phyloP scores from a whole-genome alignment of 2,888 invertebrate genomes.

The Ennomos quercinarius region DNA sequence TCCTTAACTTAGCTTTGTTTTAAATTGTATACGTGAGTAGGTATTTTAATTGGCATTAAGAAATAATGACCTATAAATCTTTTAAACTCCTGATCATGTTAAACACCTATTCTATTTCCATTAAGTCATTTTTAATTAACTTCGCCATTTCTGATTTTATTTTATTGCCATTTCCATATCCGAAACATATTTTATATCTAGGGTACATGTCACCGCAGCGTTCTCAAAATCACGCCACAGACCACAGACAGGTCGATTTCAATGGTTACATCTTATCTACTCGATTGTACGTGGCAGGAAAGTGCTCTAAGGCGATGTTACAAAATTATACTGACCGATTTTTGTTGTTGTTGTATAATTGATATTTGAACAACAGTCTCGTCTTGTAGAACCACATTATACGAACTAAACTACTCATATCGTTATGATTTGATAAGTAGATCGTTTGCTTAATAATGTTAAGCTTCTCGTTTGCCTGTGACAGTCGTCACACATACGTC shows the following conservation, averaged over 20 bases:
- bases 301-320: constrained; percentile 18
- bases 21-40: no score
- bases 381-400: background rate
- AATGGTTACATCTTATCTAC: constrained; percentile 12
- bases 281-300: constrained; percentile 18
- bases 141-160: constrained; percentile 9
- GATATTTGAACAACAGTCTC: constrained; percentile 23
- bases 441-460: no score
- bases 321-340: constrained; percentile 14
- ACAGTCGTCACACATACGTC: no score
- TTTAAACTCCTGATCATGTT: constrained; percentile 12
- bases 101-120: constrained; percentile 7
- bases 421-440: no score
- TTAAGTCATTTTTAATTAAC: constrained; percentile 11
- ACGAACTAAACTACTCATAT: background rate
- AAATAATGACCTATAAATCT: background rate
- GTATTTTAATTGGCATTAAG: no score
- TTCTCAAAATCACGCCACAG: constrained; percentile 67
- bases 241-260: constrained; percentile 56
- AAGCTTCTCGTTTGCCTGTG: no score
- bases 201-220: constrained; percentile 55
- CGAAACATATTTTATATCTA: constrained; percentile 44
- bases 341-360: background rate
- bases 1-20: no score
- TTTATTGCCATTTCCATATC: constrained; percentile 39